Evolutionary conservation across 2,797 vertebrate species (phyloP), one percentile per base, ranked within the genome.

Genomic region (Tolypeutes matacus): DNA sequence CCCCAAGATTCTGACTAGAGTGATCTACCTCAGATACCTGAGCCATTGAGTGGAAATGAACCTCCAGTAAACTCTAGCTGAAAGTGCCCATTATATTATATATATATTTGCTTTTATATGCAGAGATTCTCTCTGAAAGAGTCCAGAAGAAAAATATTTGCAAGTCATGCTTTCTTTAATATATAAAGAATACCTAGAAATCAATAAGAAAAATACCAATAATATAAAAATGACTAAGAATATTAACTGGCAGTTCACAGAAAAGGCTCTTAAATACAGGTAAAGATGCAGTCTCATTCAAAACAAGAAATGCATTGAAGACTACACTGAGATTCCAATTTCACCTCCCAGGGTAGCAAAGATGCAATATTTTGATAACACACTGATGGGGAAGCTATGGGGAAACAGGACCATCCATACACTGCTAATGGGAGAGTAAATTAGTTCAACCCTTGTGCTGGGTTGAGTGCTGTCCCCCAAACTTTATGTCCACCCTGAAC

Each of bases 171-270:
- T 42, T 64, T 81, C 58, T 90, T 84, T 34, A 64, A 42, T 51
- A 77, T 23, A 29, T 18, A 51, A 85, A 95, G 53, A 89, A 31
- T 83, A 46, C 7, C 78, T 29, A 29, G 83, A 73, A 88, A 75
- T 31, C 60, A 91, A 15, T 31, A 93, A 88, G 73, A 60, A 95
- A 65, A 85, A 67, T 17, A n/a, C 17, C 42, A 72, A 27, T 49
- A 39, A 31, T 14, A 42, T 39, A 51, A 86, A 86, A 64, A 58
- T 11, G 42, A 86, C 42, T 42, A 78, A 62, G 75, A 77, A 82
- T 31, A 49, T 0, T 9, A 60, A 39, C 51, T 70, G 58, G 29
- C 27, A 49, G 12, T 20, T 90, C 49, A 60, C 17, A 18, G 72
- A 62, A 87, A 86, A 84, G 13, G 62, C 65, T 93, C 31, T 72